These are phyloP conservation scores for Notarius quadriscutis DNA, from an alignment of 2,113 vertebrate genomes.

Conservation along the genomic window DNA sequence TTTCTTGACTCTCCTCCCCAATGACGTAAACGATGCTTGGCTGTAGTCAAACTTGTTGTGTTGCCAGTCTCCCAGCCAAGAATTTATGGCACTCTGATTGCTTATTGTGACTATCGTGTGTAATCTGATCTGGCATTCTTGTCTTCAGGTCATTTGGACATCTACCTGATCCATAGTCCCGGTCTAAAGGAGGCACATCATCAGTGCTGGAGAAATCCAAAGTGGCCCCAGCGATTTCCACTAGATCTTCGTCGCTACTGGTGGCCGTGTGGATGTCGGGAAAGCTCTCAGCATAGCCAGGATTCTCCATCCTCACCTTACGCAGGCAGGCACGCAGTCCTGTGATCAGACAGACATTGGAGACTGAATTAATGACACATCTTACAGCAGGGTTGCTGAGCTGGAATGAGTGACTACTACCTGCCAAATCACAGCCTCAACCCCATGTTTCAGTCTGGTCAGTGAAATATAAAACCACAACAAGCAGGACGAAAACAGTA, in stretches of 20 bases:
- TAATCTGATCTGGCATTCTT: too few relatives aligned
- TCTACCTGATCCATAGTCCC: slow-evolving; percentile 75
- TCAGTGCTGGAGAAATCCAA: slow-evolving; percentile 80
- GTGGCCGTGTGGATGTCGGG: slow-evolving; percentile 77
- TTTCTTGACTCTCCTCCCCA: too few relatives aligned
- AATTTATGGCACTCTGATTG: too few relatives aligned
- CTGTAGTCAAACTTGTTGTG: too few relatives aligned
- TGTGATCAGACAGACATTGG: slow-evolving; percentile 24
- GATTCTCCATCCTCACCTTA: slow-evolving; percentile 73
- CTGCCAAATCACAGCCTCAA: neutral
- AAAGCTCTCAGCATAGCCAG: slow-evolving; percentile 74
- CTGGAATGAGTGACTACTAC: neutral
- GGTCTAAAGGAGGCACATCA: slow-evolving; percentile 80
- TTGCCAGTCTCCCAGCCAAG: too few relatives aligned
- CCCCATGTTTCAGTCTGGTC: neutral
- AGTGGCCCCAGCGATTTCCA: slow-evolving; percentile 78
- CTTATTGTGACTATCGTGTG: too few relatives aligned
- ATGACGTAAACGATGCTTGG: too few relatives aligned
- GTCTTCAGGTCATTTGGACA: neutral
- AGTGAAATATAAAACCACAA: neutral
- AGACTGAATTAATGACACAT: neutral
- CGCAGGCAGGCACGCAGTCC: neutral
- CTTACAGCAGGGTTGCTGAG: neutral
- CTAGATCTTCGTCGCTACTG: slow-evolving; percentile 85
- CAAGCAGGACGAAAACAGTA: too few relatives aligned